Evolutionary conservation across 2,888 invertebrate genomes (phyloP), one percentile per base, ranked within the genome.

Genomic region (Dione vanillae): DNA sequence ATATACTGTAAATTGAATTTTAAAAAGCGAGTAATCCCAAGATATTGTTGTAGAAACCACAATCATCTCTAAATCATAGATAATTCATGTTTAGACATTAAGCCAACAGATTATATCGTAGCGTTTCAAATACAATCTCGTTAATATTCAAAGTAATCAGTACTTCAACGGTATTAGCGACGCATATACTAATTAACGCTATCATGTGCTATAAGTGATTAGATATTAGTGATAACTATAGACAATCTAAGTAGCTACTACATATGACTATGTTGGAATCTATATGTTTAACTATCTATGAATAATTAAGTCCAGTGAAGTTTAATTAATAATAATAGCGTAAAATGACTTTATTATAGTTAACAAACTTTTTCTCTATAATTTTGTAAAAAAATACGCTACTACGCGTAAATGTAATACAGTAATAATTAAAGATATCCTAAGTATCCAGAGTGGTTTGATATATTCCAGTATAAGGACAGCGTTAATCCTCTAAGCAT

Each of bases 131-230:
- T 27, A 61, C 35, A 61, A 61, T 61, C 61, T 61, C 45, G 61
- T 61, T 61, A 61, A 61, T 61, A 61, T 45, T 61, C 61, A 45
- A 61, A 61, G 61, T 61, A 61, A 61, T 61, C 61, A 61, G 45
- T 35, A 61, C 61, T 61, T 45, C 61, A 61, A 61, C 35, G 61
- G 61, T 35, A 45, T 61, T 61, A 61, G n/a, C 45, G n/a, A 27
- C 45, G 27, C 61, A 45, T 61, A 45, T 45, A 45, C n/a, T 45
- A 61, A 61, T 61, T 61, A 45, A 61, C 16, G 45, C 45, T 61
- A 61, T 61, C 61, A 16, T n/a, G 11, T 35, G n/a, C 20, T 20
- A 61, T 61, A 61, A 61, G 37, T 56, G 61, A 61, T 61, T 27
- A 61, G 12, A 61, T 61, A 43, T 59, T 59, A 59, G 35, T 54